Percentiles rank a stretch among this genome's conserved stretches.
These are phyloP conservation scores for Proteles cristata DNA, from an alignment of 2,113 vertebrate genomes.

Conservation along the genomic window DNA sequence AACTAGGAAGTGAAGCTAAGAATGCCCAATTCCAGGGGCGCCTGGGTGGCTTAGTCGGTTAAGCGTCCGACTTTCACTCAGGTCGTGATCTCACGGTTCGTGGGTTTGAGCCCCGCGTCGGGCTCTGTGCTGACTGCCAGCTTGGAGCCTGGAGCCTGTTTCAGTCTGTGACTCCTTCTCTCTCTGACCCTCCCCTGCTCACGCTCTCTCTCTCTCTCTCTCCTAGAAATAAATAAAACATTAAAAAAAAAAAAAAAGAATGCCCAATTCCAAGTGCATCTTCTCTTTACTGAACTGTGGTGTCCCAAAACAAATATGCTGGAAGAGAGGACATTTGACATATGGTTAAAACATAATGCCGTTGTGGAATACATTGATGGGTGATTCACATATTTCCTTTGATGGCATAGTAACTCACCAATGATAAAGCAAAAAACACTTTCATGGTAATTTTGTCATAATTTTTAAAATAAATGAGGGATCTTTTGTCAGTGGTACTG, in stretches of 20 bases:
- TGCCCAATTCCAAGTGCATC: not conserved
- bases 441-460: not conserved
- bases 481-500: not conserved
- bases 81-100: too few species aligned
- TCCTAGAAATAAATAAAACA: too few species aligned
- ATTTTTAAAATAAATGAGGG: not conserved
- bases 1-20: not conserved
- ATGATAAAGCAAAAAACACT: not conserved
- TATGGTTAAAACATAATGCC: not conserved
- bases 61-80: too few species aligned
- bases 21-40: not conserved
- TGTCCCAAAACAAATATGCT: not conserved
- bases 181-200: too few species aligned
- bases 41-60: too few species aligned
- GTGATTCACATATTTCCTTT: not conserved
- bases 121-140: too few species aligned
- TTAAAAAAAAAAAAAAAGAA: too few species aligned
- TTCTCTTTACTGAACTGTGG: not conserved
- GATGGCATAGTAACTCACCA: not conserved
- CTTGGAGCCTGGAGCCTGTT: too few species aligned
- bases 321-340: not conserved
- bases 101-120: too few species aligned
- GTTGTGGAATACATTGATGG: not conserved
- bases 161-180: too few species aligned
- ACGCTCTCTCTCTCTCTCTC: too few species aligned